Base-by-base conservation (phyloP, 2,113 vertebrate species). In the Limnothrissa miodon region DNA sequence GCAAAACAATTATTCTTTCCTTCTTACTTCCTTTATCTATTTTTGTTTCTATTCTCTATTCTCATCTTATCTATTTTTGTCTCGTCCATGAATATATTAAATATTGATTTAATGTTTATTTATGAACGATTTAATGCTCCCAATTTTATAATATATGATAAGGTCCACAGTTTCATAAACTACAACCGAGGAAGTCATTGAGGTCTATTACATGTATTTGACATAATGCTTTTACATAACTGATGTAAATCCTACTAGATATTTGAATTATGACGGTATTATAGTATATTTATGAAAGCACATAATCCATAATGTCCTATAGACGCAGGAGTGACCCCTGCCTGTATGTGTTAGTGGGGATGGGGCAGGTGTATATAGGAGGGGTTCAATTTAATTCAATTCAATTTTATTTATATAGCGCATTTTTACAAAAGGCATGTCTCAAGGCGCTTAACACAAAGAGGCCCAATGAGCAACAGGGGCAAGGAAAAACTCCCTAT, bases 221-320 rank as follows among this genome's bases (percentile, higher is more conserved):
- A 70, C 36, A 0, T 74, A 74, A 74, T 36, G 5, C 33, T 33
- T 4, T 74, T 74, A 33, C 66, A 74, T 36, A 74, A 74, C 66
- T 36, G 66, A 74, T 15, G 66, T 29, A 74, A 74, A 74, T 74
- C 66, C 66, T 74, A 36, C 13, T 11, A 36, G 66, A 74, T 36
- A 74, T 74, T 8, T 70, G 62, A 70, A 70, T 70, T 7, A 62
- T 23, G n/a, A n/a, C n/a, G n/a, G n/a, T n/a, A n/a, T n/a, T n/a
- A n/a, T n/a, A n/a, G n/a, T 66, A 66, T 36, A 13, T 15, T 74
- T 74, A 5, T 74, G 29, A 36, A 74, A 36, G 15, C 33, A 15
- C 29, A 74, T 74, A 74, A 74, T 74, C 25, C 66, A 74, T 74
- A 74, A 74, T 74, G 66, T 36, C 13, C 66, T 33, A 39, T 15